Base-by-base conservation (phyloP, 2,113 vertebrate species). In the Vidua chalybeata region DNA sequence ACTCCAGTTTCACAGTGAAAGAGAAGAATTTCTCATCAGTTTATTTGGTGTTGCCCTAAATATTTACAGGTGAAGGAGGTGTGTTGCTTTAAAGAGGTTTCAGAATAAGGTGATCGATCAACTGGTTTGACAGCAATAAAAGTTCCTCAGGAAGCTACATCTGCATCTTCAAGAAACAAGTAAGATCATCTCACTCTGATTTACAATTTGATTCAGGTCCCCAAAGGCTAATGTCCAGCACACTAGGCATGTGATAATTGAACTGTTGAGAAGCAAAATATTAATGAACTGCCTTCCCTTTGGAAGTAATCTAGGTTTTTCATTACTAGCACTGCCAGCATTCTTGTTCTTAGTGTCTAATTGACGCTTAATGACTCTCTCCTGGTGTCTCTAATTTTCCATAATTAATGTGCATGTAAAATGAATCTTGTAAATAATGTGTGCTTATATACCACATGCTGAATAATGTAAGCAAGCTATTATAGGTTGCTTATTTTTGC, bases 241-340 rank as follows among this genome's bases (percentile, higher is more conserved):
- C 75, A 89, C 97, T 94, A 97, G 84, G 45, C 67, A 83, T 93
- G 90, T 91, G 97, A 72, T 97, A 98, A 98, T 93, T 97, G 96
- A 97, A 97, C 92, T 96, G 69, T 96, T 96, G 96, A 97, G 93
- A 97, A 97, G 96, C 89, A 97, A 97, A 97, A 97, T 96, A 95
- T 95, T 98, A 98, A 98, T 97, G 97, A 97, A 96, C 91, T 96
- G 67, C 74, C 85, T 90, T 97, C 96, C 96, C 92, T 97, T 96
- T 97, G 93, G 96, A 97, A 96, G 84, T 94, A 96, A 97, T 97
- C 89, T 96, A 72, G 58, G 86, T 84, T 97, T 78, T 76, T 94
- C 94, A 95, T 87, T 97, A 91, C 81, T 55, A 85, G 55, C 77
- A 48, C 94, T 90, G 93, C 92, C 91, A 94, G 83, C 96, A 81